A percentile compares a stretch with the other conserved stretches of the same genome.
phyloP scores from a whole-genome alignment of 2,113 vertebrate genomes.

The Carlito syrichta region DNA sequence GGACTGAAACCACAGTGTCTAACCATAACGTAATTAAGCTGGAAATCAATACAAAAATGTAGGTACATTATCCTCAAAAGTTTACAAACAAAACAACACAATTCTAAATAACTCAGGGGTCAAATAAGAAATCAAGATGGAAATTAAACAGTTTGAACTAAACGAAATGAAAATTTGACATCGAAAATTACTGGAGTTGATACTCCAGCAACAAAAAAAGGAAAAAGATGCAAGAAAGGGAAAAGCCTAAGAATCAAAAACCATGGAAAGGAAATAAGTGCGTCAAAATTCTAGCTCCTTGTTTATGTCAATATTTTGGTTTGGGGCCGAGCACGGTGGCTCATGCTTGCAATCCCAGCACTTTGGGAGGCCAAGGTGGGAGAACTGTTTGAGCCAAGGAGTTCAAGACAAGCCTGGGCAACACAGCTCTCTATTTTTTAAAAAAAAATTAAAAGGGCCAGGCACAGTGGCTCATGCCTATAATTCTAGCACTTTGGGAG shows the following conservation, averaged over 20 bases:
- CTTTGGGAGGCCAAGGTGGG: too few relatives aligned
- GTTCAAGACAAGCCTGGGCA: too few relatives aligned
- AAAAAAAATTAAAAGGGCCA: too few relatives aligned
- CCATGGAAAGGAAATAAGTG: neutral
- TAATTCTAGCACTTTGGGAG: neutral
- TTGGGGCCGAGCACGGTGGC: too few relatives aligned
- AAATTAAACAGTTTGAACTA: slow-evolving; percentile 24
- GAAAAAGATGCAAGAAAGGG: neutral
- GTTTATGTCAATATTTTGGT: too few relatives aligned
- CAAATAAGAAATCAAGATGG: slow-evolving; percentile 33
- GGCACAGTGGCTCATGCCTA: neutral
- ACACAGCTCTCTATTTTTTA: too few relatives aligned
- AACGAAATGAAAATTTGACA: slow-evolving; percentile 11
- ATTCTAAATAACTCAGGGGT: slow-evolving; percentile 22
- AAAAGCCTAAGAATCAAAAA: neutral
- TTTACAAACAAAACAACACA: neutral
- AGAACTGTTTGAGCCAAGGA: too few relatives aligned
- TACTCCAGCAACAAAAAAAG: neutral
- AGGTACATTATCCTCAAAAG: neutral
- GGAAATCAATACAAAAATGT: neutral
- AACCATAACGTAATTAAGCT: neutral
- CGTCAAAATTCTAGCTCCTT: neutral
- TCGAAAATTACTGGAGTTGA: neutral
- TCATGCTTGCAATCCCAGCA: too few relatives aligned
- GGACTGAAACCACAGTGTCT: neutral